phyloP scores from a whole-genome alignment of 2,113 vertebrate genomes.

The Aspidoscelis tigris region DNA sequence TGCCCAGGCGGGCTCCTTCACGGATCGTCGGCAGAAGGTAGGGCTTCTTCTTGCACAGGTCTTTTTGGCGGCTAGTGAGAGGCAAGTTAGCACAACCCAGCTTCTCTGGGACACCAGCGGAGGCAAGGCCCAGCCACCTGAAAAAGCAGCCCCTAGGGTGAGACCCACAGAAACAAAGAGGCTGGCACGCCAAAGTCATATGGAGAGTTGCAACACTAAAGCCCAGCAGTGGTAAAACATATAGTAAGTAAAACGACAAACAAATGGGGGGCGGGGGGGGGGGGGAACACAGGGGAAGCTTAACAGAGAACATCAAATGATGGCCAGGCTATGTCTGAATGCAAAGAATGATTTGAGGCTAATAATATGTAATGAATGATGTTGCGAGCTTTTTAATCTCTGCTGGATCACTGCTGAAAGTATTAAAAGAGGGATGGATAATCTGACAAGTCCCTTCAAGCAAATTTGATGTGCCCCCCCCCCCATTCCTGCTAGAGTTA shows the following conservation, averaged over 20 bases:
- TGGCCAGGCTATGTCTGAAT: background rate
- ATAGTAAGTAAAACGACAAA: background rate
- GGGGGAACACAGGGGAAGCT: background rate
- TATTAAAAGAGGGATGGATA: background rate
- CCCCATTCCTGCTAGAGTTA: too few relatives aligned
- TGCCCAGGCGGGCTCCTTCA: constrained; percentile 88
- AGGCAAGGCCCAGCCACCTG: constrained; percentile 91
- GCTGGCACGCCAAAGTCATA: background rate
- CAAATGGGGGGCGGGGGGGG: too few relatives aligned
- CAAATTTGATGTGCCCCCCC: too few relatives aligned
- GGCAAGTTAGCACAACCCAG: constrained; percentile 81
- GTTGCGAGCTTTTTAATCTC: background rate
- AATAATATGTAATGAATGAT: background rate
- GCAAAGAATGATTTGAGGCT: background rate
- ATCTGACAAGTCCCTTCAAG: too few relatives aligned
- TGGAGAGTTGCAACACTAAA: too few relatives aligned
- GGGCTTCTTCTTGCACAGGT: constrained; percentile 86
- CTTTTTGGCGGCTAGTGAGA: constrained; percentile 84
- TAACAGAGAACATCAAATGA: background rate
- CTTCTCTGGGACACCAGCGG: constrained; percentile 81
- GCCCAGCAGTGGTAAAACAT: background rate
- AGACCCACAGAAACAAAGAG: background rate
- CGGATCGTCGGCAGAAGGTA: constrained; percentile 87
- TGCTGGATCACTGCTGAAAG: background rate
- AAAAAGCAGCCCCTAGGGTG: constrained; percentile 43